These are phyloP conservation scores for Amphipyra berbera DNA, from an alignment of 2,888 invertebrate species.

Conservation along the genomic window DNA sequence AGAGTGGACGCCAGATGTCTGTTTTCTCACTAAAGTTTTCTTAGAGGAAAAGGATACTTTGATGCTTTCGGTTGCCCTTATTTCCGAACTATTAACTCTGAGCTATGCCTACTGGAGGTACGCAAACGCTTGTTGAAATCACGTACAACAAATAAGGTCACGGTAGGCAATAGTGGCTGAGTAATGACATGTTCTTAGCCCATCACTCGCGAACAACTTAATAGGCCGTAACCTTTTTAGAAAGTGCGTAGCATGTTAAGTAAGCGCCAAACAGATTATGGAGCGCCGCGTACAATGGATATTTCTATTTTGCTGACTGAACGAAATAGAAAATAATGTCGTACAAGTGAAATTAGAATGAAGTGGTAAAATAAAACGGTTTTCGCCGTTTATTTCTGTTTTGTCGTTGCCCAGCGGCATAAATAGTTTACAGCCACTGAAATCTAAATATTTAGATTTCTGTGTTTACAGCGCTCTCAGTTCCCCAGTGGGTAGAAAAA, in stretches of 20 bases:
- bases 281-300: slow-evolving; percentile 5
- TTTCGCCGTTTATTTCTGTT: no score
- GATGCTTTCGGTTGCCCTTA: slow-evolving; percentile 29
- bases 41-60: slow-evolving; percentile 16
- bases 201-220: slow-evolving; percentile 43
- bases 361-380: neutral
- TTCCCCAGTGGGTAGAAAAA: no score
- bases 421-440: no score
- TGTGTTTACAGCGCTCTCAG: no score
- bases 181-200: slow-evolving; percentile 51
- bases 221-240: slow-evolving; percentile 44
- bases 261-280: slow-evolving; percentile 40
- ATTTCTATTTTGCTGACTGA: slow-evolving; percentile 3
- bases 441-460: no score
- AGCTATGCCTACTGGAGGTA: slow-evolving; percentile 16
- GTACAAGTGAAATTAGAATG: neutral
- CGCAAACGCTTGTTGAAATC: slow-evolving; percentile 25
- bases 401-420: no score
- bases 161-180: slow-evolving; percentile 35
- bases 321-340: slow-evolving; percentile 17
- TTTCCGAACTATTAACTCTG: slow-evolving; percentile 47
- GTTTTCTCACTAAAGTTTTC: slow-evolving; percentile 23
- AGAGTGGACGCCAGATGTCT: slow-evolving; percentile 32
- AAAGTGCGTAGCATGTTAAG: slow-evolving; percentile 44
- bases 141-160: slow-evolving; percentile 26